Evolutionary conservation across 2,888 invertebrate genomes (phyloP), one percentile per base, ranked within the genome.

Genomic region (Ochlodes sylvanus): DNA sequence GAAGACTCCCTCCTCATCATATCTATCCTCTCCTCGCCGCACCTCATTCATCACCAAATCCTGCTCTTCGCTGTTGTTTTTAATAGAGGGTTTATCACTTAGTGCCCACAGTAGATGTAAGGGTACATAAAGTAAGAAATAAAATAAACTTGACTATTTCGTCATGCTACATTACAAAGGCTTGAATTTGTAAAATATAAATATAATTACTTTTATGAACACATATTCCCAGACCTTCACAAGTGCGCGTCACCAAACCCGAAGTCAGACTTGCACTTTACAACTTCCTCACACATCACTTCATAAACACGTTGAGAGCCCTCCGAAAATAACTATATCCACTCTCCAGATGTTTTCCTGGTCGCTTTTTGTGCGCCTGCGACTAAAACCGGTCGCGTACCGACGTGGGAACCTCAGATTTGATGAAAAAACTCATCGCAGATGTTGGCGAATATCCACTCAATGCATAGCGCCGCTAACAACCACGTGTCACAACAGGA

Each of bases 401-500:
- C 85, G 80, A 83, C 90, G 92, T 92, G 92, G 90, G 92, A 92
- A 92, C 86, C 74, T 72, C 66, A 75, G 70, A 69, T 70, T 71
- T 56, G 14, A 69, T 69, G 74, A 81, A 89, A 88, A 87, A 84
- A 70, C 64, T 66, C 70, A 71, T 75, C 74, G 81, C 91, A 92
- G 86, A 87, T 91, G 91, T 82, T 75, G 75, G 85, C 84, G 84
- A 88, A 87, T 83, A 50, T 19, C 19, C 79, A 76, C 73, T 69
- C 54, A 63, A 58, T 69, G 71, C 70, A 64, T 63, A 71, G 71
- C 69, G 69, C 67, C 72, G 75, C 73, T 75, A 69, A 75, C 71
- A 71, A 77, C 79, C 91, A 90, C 88, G 87, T 90, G 92, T 86
- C 88, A 83, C 71, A 87, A 87, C 89, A 88, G 90, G 89, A 90